Evolutionary conservation across 2,888 invertebrate species (phyloP).

Genomic region (Neoascia interrupta): DNA sequence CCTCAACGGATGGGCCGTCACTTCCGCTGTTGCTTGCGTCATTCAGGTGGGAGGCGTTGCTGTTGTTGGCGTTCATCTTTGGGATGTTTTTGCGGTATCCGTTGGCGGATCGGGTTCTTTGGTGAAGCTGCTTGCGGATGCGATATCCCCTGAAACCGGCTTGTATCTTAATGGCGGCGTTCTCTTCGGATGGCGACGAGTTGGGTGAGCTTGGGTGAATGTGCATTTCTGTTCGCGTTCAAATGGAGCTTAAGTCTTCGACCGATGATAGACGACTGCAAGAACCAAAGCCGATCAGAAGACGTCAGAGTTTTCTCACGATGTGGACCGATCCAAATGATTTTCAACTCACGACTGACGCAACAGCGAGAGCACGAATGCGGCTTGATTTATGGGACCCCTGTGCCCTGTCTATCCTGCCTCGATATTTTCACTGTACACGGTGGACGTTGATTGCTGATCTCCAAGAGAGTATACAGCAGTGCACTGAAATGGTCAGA

Average conservation of each 20-base stretch:
- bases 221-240: slow-evolving; percentile 76
- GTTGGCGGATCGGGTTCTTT: slow-evolving; percentile 55
- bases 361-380: slow-evolving; percentile 15
- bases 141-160: slow-evolving; percentile 82
- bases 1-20: slow-evolving; percentile 72
- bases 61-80: slow-evolving; percentile 57
- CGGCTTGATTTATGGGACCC: slow-evolving; percentile 34
- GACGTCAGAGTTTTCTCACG: neutral
- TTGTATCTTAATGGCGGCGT: slow-evolving; percentile 82
- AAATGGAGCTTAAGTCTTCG: slow-evolving; percentile 14
- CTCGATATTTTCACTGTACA: neutral
- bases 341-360: slow-evolving; percentile 54
- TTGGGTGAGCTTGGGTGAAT: slow-evolving; percentile 79
- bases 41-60: slow-evolving; percentile 46
- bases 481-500: slow-evolving; percentile 25
- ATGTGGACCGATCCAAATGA: slow-evolving; percentile 42
- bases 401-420: slow-evolving; percentile 21
- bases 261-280: slow-evolving; percentile 47
- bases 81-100: slow-evolving; percentile 28
- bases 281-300: neutral
- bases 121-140: slow-evolving; percentile 80
- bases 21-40: slow-evolving; percentile 61
- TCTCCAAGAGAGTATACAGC: slow-evolving; percentile 21
- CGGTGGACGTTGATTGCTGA: slow-evolving; percentile 9
- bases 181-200: slow-evolving; percentile 76